Base-by-base conservation (phyloP, 2,888 invertebrate genomes). In the Ichneumon xanthorius region DNA sequence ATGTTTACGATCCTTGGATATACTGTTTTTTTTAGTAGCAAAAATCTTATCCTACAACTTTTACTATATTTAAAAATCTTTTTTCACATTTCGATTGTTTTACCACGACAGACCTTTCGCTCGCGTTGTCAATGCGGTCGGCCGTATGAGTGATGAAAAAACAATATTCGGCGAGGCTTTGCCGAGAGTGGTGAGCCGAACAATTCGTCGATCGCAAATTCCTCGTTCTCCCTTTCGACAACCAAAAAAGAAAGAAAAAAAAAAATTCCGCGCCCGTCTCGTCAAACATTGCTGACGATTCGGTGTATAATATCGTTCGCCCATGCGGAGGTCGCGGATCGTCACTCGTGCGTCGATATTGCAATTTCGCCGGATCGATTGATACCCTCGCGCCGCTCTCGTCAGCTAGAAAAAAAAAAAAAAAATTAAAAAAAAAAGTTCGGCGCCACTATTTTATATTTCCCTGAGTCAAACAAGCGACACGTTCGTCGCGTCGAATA, bases 341-440 rank as follows among this genome's bases (percentile, higher is more conserved):
- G 75, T 82, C 82, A 65, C 63, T 48, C 55, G 33, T 37, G 53
- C 68, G 30, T 75, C 85, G 82, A 82, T 82, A 82, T 85, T 79
- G 78, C 85, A 85, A 85, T 85, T 85, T 85, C 37, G 45, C 19
- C 55, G 67, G 79, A 81, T 76, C 73, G 78, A 82, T 82, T 82
- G 68, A 70, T 82, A 71, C 75, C 68, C 70, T 30, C 65, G 75
- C 48, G 53, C 50, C 48, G 30, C 37, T 55, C 58, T 55, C 30
- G 76, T 55, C 55, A 37, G 22, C 45, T 37, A 67, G 40, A 63
- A 9, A 55, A 80, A 71, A 40, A 40, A 9, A 40, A 40, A 40
- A 40, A 11, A 9, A 16, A 53, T 67, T 6, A 19, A 67, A 75
- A 30, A 71, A 67, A 75, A 55, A 65, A 50, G 26, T 61, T 33